phyloP scores from a whole-genome alignment of 2,888 invertebrate genomes.

The Cabera pusaria region DNA sequence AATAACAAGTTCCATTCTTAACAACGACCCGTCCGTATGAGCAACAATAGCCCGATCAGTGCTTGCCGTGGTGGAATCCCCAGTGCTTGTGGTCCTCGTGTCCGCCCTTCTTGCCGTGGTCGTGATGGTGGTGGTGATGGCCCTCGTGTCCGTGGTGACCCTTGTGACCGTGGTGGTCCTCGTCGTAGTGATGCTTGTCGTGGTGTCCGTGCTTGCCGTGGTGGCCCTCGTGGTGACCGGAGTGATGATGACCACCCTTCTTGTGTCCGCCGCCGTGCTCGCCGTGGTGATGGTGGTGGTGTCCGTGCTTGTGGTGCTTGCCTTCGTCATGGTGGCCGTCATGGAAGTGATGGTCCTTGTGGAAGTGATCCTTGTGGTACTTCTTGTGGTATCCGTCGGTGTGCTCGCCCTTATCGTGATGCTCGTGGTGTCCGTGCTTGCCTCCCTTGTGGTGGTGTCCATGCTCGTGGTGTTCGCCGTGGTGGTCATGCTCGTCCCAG shows the following conservation, averaged over 20 bases:
- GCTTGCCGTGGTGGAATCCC: slow-evolving; percentile 85
- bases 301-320: slow-evolving; percentile 90
- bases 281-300: slow-evolving; percentile 88
- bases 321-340: slow-evolving; percentile 93
- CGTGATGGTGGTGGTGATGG: slow-evolving; percentile 88
- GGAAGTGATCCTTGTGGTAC: slow-evolving; percentile 93
- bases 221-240: slow-evolving; percentile 90
- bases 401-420: slow-evolving; percentile 93
- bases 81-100: slow-evolving; percentile 89
- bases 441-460: slow-evolving; percentile 91
- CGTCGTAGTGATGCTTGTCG: slow-evolving; percentile 91
- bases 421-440: slow-evolving; percentile 91
- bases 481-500: slow-evolving; percentile 89
- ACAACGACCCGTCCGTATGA: slow-evolving; percentile 39
- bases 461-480: slow-evolving; percentile 89
- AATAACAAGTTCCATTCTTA: slow-evolving; percentile 63
- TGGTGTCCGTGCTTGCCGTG: slow-evolving; percentile 91
- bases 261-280: slow-evolving; percentile 90
- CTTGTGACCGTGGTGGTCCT: slow-evolving; percentile 90
- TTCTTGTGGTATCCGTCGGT: slow-evolving; percentile 92
- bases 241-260: slow-evolving; percentile 91
- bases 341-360: slow-evolving; percentile 94
- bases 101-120: slow-evolving; percentile 90
- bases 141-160: slow-evolving; percentile 91
- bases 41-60: slow-evolving; percentile 44